Evolutionary conservation across 2,797 vertebrate species (phyloP).

Genomic region (Odontamblyopus rebecca): DNA sequence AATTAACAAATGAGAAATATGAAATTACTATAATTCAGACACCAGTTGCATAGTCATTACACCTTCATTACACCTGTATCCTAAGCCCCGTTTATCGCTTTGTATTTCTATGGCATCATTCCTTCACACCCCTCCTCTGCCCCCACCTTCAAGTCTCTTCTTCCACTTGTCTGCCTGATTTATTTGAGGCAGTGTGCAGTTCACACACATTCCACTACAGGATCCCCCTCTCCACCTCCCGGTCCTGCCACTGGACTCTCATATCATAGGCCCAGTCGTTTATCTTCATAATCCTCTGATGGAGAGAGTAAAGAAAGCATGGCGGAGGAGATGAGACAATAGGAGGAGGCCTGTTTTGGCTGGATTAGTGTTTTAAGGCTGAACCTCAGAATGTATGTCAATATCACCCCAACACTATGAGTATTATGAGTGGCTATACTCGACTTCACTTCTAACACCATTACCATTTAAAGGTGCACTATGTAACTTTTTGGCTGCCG

Average conservation of each 20-base stretch:
- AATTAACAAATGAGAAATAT: not conserved
- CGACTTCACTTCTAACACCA: not conserved
- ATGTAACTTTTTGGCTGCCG: too few species aligned
- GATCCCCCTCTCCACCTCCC: constrained; percentile 28
- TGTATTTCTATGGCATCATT: constrained; percentile 28
- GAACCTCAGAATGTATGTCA: constrained; percentile 9
- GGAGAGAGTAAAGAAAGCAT: constrained; percentile 35
- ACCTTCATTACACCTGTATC: constrained; percentile 57
- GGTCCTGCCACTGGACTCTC: constrained; percentile 57
- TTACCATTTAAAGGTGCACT: not conserved
- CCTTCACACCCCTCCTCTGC: constrained; percentile 42
- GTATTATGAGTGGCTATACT: not conserved
- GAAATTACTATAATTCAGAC: not conserved
- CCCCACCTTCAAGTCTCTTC: constrained; percentile 41
- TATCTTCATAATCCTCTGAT: constrained; percentile 62
- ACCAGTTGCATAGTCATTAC: constrained; percentile 8
- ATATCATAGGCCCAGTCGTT: constrained; percentile 60
- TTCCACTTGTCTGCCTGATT: constrained; percentile 69
- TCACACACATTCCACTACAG: constrained; percentile 76
- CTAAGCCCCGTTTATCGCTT: constrained; percentile 57
- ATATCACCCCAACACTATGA: not conserved
- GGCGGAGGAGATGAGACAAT: constrained; percentile 49
- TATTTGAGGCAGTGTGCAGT: constrained; percentile 70
- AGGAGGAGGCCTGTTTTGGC: constrained; percentile 57
- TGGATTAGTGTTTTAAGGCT: constrained; percentile 39